A percentile compares a stretch with the other conserved stretches of the same genome.
phyloP scores from a whole-genome alignment of 1,140 invertebrate genomes.

The Rhagoletis pomonella region DNA sequence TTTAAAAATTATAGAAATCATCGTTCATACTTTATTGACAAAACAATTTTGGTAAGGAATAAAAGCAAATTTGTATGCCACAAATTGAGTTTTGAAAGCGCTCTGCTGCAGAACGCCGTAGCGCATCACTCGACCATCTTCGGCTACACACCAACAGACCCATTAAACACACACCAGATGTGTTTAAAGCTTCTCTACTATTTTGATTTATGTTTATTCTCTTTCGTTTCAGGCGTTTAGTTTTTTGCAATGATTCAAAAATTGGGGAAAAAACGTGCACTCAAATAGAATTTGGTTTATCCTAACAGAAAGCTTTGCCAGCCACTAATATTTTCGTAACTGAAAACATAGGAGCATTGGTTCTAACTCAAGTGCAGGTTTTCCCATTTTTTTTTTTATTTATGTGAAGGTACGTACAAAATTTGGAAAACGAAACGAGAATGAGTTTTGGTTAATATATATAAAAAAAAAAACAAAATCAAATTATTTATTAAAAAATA shows the following conservation, averaged over 20 bases:
- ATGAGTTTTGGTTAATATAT: constrained; percentile 64
- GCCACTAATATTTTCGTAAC: no score
- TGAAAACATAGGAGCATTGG: not conserved
- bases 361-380: constrained; percentile 40
- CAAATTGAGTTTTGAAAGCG: not conserved
- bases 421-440: constrained; percentile 51
- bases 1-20: constrained; percentile 52
- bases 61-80: constrained; percentile 42
- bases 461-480: constrained; percentile 64
- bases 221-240: constrained; percentile 23
- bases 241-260: constrained; percentile 35
- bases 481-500: constrained; percentile 67
- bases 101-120: not conserved
- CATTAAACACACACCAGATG: not conserved
- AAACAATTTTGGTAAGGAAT: constrained; percentile 35
- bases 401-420: constrained; percentile 29
- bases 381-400: constrained; percentile 24
- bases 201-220: constrained; percentile 11
- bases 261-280: constrained; percentile 29
- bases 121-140: not conserved
- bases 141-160: not conserved
- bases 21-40: constrained; percentile 43
- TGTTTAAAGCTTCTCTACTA: not conserved
- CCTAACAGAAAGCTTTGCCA: constrained; percentile 55
- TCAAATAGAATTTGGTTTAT: constrained; percentile 22